phyloP scores from a whole-genome alignment of 2,888 invertebrate genomes.

The Anticlea derivata region DNA sequence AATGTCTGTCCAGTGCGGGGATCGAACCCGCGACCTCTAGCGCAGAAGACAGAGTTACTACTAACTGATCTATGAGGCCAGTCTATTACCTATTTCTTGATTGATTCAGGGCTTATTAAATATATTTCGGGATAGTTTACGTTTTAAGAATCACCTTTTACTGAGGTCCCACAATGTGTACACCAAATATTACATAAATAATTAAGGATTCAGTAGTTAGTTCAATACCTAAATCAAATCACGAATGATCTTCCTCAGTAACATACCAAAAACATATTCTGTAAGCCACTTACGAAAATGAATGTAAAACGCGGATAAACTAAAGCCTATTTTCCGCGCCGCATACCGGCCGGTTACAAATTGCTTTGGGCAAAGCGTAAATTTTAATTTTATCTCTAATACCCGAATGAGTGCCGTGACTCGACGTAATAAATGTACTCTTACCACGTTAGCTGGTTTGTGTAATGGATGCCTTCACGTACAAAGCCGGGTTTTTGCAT shows the following conservation, averaged over 20 bases:
- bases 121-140: too few relatives aligned
- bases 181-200: too few relatives aligned
- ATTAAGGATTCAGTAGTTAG: too few relatives aligned
- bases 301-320: slow-evolving; percentile 80
- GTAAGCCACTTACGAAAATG: slow-evolving; percentile 81
- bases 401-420: slow-evolving; percentile 83
- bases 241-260: neutral
- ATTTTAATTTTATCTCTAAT: slow-evolving; percentile 84
- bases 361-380: slow-evolving; percentile 84
- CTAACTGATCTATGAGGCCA: too few relatives aligned
- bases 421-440: slow-evolving; percentile 82
- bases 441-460: slow-evolving; percentile 69
- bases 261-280: slow-evolving; percentile 41
- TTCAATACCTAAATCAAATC: too few relatives aligned
- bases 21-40: too few relatives aligned
- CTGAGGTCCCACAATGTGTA: too few relatives aligned
- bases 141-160: too few relatives aligned
- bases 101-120: too few relatives aligned
- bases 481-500: neutral
- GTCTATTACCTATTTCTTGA: too few relatives aligned
- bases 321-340: slow-evolving; percentile 82
- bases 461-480: slow-evolving; percentile 50
- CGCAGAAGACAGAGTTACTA: too few relatives aligned
- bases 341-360: slow-evolving; percentile 81
- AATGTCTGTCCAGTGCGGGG: too few relatives aligned